Evolutionary conservation across 2,113 vertebrate genomes (phyloP).

Genomic region (Tetraodon nigroviridis): DNA sequence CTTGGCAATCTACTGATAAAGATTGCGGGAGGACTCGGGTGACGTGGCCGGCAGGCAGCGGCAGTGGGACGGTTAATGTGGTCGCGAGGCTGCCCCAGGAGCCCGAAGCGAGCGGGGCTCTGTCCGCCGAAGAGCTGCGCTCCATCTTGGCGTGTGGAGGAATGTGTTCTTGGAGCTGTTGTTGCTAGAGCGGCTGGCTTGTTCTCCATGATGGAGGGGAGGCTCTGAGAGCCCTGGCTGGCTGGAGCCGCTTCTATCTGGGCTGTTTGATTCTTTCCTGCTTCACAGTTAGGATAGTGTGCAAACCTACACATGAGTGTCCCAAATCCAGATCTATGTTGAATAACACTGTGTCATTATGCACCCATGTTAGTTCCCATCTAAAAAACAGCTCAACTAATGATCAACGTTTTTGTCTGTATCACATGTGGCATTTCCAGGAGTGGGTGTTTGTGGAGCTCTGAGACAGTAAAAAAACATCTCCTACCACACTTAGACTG

Average conservation of each 20-base stretch:
- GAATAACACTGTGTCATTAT: slow-evolving; percentile 10
- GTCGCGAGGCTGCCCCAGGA: no score
- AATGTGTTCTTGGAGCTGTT: slow-evolving; percentile 31
- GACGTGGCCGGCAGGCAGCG: slow-evolving; percentile 31
- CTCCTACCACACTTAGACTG: slow-evolving; percentile 79
- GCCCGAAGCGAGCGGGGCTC: no score
- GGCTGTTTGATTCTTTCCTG: no score
- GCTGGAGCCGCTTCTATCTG: no score
- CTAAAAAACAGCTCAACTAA: no score
- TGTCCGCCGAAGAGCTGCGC: no score
- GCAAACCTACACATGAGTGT: no score
- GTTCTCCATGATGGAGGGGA: slow-evolving; percentile 36
- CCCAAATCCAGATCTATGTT: no score
- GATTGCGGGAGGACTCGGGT: slow-evolving; percentile 65
- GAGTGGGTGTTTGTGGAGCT: slow-evolving; percentile 72
- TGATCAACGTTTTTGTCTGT: slow-evolving; percentile 46
- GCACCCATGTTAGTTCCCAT: slow-evolving; percentile 18
- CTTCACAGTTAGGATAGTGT: no score
- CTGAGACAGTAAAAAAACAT: slow-evolving; percentile 83
- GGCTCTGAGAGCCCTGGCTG: slow-evolving; percentile 7
- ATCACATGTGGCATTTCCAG: slow-evolving; percentile 75
- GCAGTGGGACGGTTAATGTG: slow-evolving; percentile 32
- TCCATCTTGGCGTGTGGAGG: no score
- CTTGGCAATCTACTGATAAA: slow-evolving; percentile 76
- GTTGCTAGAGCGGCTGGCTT: slow-evolving; percentile 9